Base-by-base conservation (phyloP, 1,140 invertebrate species). In the Pemphigus obesinymphae region DNA sequence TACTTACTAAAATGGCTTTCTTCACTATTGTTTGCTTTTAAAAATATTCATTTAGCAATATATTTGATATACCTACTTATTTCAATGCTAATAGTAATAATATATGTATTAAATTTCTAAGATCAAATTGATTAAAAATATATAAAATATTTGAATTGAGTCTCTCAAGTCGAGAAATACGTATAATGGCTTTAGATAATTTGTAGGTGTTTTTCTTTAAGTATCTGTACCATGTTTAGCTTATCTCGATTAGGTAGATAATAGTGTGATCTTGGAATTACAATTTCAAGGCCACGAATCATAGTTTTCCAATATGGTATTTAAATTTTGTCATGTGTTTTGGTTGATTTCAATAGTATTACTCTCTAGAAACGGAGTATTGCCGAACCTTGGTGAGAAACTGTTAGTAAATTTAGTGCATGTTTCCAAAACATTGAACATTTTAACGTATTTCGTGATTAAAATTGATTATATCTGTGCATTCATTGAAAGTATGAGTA, bases 291-390 rank as follows among this genome's bases (percentile, higher is more conserved):
- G 23, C n/a, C 40, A 53, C 55, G 5, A 78, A 26, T 53, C 61
- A 63, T 55, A 58, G 53, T 55, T 78, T 78, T 43, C 6, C 50
- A 55, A 61, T 58, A 78, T 61, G 53, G 75, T 78, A 58, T 61
- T 78, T 78, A 78, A 40, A 61, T 58, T 55, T 26, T 78, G 75
- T 78, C 50, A 34, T 78, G 75, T 78, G 31, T 78, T 76, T 76
- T 76, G 72, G 72, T 76, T 76, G 72, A 53, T 76, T 76, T 61
- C 75, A 78, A 78, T 90, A 91, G 90, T 91, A 89, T 90, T 91
- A 89, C 91, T 91, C 89, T 89, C 91, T 91, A 92, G 91, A 91
- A 91, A 91, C 88, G 91, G 91, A 90, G 90, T 90, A 88, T 89
- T 91, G 87, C 90, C 90, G 88, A 90, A 90, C 88, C 87, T 91